Evolutionary conservation across 2,797 vertebrate species (phyloP).

Genomic region (Loriculus beryllinus): DNA sequence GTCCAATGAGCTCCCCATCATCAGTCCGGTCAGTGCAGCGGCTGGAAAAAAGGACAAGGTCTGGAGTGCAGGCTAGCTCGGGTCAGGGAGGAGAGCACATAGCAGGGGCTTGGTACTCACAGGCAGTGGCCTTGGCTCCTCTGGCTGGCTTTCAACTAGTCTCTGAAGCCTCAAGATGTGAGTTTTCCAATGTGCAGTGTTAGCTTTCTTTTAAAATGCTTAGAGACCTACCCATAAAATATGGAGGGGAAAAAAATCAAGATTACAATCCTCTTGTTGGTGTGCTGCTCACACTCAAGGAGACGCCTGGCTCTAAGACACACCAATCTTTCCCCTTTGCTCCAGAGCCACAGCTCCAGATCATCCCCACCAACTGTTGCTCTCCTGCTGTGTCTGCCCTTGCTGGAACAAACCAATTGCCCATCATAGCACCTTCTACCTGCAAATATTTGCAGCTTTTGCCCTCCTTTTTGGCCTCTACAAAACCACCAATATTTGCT

Average conservation of each 20-base stretch:
- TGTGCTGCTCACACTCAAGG: neutral
- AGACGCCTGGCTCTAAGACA: neutral
- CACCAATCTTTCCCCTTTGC: neutral
- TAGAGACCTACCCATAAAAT: neutral
- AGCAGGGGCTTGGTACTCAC: neutral
- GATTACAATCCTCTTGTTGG: neutral
- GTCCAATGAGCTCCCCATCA: neutral
- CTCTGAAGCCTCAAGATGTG: neutral
- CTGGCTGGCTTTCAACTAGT: neutral
- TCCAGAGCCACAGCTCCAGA: neutral
- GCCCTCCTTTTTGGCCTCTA: neutral
- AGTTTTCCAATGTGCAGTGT: neutral
- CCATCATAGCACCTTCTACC: neutral
- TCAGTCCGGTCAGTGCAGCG: neutral
- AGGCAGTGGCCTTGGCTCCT: neutral
- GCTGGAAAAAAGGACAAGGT: neutral
- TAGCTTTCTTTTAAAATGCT: neutral
- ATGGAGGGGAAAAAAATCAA: neutral
- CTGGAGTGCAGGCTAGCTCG: neutral
- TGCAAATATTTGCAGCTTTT: neutral
- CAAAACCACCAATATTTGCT: neutral
- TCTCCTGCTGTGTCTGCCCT: neutral
- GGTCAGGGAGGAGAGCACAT: neutral
- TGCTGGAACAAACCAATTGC: neutral
- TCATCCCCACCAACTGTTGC: neutral